These are phyloP conservation scores for Heterodera carotae DNA, from an alignment of 1,140 invertebrate species.

Conservation along the genomic window DNA sequence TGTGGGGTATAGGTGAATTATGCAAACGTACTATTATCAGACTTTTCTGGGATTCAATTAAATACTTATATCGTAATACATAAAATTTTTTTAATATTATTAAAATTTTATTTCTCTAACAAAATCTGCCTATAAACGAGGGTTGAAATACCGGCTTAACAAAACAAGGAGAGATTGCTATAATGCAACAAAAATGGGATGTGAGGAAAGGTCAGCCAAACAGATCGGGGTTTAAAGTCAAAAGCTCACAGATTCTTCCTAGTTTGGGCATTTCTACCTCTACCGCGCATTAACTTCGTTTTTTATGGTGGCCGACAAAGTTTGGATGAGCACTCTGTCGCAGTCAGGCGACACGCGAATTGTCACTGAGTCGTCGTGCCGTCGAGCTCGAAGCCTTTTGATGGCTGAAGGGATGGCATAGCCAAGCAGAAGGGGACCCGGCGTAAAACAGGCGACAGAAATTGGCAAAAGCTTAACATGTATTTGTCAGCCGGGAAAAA, in stretches of 20 bases:
- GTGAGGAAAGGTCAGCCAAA: not conserved
- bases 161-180: not conserved
- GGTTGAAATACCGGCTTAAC: not conserved
- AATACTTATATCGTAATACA: no score
- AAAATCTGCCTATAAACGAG: not conserved
- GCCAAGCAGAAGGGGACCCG: conserved; percentile 75
- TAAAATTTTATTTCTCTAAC: not conserved
- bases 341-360: not conserved
- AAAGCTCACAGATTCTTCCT: conserved; percentile 11
- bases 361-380: not conserved
- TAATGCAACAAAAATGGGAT: not conserved
- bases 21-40: no score
- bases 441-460: conserved; percentile 87
- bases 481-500: no score
- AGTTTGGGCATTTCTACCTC: not conserved
- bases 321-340: not conserved
- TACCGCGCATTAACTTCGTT: not conserved
- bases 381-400: conserved; percentile 48
- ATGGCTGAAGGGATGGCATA: conserved; percentile 58
- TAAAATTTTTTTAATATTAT: no score
- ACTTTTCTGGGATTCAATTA: no score
- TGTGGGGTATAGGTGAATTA: no score
- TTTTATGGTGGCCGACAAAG: not conserved
- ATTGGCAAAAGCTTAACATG: conserved; percentile 75
- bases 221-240: not conserved